Evolutionary conservation across 1,140 invertebrate species (phyloP), one percentile per base, ranked within the genome.

Genomic region (Amyelois transitella): DNA sequence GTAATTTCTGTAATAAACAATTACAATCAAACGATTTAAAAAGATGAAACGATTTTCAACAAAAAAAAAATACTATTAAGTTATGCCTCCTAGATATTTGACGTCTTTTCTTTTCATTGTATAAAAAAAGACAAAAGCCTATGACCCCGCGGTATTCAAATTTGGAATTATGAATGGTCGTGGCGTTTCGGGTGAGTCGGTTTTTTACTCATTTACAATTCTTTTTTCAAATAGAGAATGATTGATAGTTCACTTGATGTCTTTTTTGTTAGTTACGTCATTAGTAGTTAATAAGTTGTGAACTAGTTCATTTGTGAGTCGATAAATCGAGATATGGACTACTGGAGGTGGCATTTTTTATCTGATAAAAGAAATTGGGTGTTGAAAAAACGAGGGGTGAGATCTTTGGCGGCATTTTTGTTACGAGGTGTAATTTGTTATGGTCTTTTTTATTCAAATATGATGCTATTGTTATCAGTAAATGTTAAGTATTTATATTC

Each of bases 241-340:
- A 86, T 86, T 86, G 78, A 86, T 86, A 77, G 82, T 72, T 67
- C 55, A 49, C 56, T 70, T 81, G 74, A 81, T 81, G 77, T 82
- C 69, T 81, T 83, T 85, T 83, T 86, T 86, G 75, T 82, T 62
- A 43, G 66, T 72, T 70, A 64, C 72, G 72, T 86, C 82, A 83
- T 86, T 86, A 83, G 78, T 66, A 69, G 77, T 81, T 86, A 86
- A 86, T 86, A 83, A 86, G 66, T 76, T 76, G 74, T 81, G 76
- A 79, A 77, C 64, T 67, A 65, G 73, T 75, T 82, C 75, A 79
- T 81, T 82, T 75, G 76, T 54, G 49, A 52, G 48, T 48, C 57
- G 63, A 61, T 65, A 71, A 48, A 48, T 48, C 53, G 61, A 51
- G 56, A 61, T 53, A 43, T 57, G 12, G 28, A 47, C 22, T 54